Conservation (phyloP, 2,113 vertebrate species). For the Raphicerus campestris region DNA sequence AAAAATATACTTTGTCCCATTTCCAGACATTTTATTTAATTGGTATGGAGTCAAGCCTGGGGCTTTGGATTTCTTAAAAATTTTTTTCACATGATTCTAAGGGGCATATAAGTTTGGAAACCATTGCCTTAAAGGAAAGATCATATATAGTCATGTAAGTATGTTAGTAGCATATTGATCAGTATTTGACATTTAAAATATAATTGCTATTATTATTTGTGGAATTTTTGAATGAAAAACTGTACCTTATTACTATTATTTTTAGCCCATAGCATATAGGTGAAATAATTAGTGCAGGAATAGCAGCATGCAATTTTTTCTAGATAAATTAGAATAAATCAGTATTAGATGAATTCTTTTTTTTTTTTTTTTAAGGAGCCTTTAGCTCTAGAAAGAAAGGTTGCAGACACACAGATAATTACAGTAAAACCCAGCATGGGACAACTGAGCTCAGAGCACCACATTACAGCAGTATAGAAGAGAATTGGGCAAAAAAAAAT, state of each 20-base stretch:
- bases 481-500: background rate
- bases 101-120: background rate
- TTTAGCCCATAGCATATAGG: background rate
- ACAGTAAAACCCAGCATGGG: accelerated
- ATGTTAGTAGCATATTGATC: background rate
- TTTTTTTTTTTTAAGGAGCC: background rate
- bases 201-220: background rate
- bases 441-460: background rate
- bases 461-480: background rate
- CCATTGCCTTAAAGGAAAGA: background rate
- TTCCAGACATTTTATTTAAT: background rate
- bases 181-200: background rate
- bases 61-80: background rate
- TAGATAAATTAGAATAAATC: background rate
- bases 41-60: background rate
- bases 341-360: background rate
- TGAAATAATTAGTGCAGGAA: background rate
- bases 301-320: background rate
- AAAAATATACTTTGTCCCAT: background rate
- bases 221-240: background rate
- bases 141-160: background rate
- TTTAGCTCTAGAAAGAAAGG: background rate
- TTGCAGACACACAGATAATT: background rate
- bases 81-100: background rate
- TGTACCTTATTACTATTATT: background rate